Evolutionary conservation across 2,797 vertebrate species (phyloP).

Genomic region (Denticeps clupeoides): DNA sequence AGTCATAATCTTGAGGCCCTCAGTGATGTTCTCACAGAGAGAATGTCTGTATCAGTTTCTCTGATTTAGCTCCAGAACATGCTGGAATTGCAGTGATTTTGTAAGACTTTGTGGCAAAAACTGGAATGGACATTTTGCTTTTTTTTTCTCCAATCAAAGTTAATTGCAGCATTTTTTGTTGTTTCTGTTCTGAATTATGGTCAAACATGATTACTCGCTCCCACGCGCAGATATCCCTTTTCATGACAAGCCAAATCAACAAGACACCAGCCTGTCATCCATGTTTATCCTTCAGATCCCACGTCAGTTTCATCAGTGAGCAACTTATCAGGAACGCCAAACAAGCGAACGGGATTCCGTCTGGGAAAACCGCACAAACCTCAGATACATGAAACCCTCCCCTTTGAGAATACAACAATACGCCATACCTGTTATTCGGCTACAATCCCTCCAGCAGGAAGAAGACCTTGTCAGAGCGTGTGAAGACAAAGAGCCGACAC

Average conservation of each 20-base stretch:
- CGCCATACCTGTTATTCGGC: no score
- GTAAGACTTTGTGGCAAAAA: not conserved
- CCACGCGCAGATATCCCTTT: not conserved
- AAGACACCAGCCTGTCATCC: not conserved
- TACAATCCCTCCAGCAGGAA: no score
- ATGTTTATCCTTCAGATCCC: not conserved
- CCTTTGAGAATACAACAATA: no score
- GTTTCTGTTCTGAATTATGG: not conserved
- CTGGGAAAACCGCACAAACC: not conserved
- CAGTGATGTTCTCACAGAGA: not conserved
- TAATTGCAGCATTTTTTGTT: slow-evolving; percentile 1
- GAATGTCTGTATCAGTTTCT: slow-evolving; percentile 14
- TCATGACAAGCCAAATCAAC: not conserved
- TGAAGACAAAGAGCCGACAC: no score
- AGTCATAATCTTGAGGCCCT: no score
- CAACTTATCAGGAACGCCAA: not conserved
- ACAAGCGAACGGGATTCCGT: not conserved
- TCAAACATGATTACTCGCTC: not conserved
- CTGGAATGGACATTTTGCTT: not conserved
- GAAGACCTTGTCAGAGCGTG: no score
- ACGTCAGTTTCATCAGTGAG: not conserved
- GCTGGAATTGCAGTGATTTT: not conserved
- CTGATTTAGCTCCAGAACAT: not conserved
- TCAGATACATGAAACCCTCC: no score
- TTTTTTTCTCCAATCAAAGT: not conserved